These are phyloP conservation scores for Ormyrus thymus DNA, from an alignment of 2,888 invertebrate species.

Conservation along the genomic window DNA sequence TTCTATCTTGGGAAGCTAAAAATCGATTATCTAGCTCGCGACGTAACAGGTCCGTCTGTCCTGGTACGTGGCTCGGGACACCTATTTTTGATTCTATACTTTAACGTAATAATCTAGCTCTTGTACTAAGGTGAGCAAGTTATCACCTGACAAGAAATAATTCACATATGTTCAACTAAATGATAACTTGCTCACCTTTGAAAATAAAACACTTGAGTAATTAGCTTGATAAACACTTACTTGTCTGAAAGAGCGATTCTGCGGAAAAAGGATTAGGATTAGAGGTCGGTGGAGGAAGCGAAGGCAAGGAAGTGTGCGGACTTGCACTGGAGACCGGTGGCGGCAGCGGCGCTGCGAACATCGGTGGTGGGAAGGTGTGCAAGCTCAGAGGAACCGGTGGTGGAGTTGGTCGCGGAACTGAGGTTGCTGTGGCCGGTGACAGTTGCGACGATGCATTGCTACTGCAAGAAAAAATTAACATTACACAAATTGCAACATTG, in stretches of 20 bases:
- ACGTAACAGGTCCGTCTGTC: slow-evolving; percentile 87
- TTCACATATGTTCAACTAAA: neutral
- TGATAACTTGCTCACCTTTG: slow-evolving; percentile 13
- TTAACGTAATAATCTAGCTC: slow-evolving; percentile 49
- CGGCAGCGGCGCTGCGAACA: slow-evolving; percentile 82
- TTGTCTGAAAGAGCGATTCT: slow-evolving; percentile 91
- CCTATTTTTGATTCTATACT: slow-evolving; percentile 64
- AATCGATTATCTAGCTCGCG: slow-evolving; percentile 94
- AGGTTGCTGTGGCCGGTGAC: slow-evolving; percentile 76
- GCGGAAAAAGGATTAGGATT: slow-evolving; percentile 92
- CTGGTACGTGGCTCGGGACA: slow-evolving; percentile 64
- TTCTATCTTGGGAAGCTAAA: slow-evolving; percentile 88
- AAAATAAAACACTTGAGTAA: neutral
- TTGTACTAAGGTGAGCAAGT: neutral
- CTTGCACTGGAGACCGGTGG: slow-evolving; percentile 74
- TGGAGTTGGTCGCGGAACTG: slow-evolving; percentile 77
- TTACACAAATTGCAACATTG: neutral
- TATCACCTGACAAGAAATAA: neutral
- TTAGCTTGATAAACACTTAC: slow-evolving; percentile 76
- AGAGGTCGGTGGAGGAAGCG: slow-evolving; percentile 74
- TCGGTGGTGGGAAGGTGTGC: slow-evolving; percentile 80
- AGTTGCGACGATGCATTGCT: slow-evolving; percentile 73
- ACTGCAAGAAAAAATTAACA: slow-evolving; percentile 58
- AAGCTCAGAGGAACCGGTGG: slow-evolving; percentile 77
- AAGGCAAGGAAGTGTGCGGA: slow-evolving; percentile 71